These are phyloP conservation scores for Antennarius maculatus DNA, from an alignment of 2,797 vertebrate genomes.

Conservation along the genomic window DNA sequence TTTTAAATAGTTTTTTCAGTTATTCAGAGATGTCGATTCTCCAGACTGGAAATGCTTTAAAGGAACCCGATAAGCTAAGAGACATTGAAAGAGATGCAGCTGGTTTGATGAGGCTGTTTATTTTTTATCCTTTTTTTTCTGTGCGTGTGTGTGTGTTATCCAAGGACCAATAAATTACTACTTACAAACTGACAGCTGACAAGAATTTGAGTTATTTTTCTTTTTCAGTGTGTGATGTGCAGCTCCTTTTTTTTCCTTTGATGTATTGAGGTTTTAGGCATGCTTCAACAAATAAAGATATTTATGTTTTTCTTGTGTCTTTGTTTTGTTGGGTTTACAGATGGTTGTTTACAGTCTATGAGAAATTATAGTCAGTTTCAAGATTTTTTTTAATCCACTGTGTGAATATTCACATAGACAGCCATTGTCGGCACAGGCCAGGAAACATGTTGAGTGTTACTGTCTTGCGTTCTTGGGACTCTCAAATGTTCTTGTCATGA, in stretches of 20 bases:
- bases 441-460: too few species aligned
- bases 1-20: constrained; percentile 32
- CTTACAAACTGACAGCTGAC: constrained; percentile 49
- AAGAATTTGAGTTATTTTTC: constrained; percentile 56
- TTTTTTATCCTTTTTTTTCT: constrained; percentile 20
- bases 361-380: background rate
- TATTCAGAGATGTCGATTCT: constrained; percentile 37
- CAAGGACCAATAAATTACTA: constrained; percentile 61
- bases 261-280: constrained; percentile 68
- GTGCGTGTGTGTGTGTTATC: constrained; percentile 39
- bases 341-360: background rate
- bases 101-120: constrained; percentile 40
- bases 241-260: constrained; percentile 45
- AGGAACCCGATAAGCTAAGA: constrained; percentile 70
- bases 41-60: constrained; percentile 62
- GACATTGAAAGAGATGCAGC: constrained; percentile 32
- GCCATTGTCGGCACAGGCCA: too few species aligned
- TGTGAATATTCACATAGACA: too few species aligned
- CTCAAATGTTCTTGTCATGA: too few species aligned
- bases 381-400: too few species aligned
- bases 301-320: constrained; percentile 72
- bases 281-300: constrained; percentile 76
- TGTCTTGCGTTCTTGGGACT: too few species aligned
- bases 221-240: constrained; percentile 63
- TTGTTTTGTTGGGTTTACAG: background rate